A percentile compares a stretch with the other conserved stretches of the same genome.
These are phyloP conservation scores for Clunio marinus DNA, from an alignment of 2,888 invertebrate genomes.

Conservation along the genomic window DNA sequence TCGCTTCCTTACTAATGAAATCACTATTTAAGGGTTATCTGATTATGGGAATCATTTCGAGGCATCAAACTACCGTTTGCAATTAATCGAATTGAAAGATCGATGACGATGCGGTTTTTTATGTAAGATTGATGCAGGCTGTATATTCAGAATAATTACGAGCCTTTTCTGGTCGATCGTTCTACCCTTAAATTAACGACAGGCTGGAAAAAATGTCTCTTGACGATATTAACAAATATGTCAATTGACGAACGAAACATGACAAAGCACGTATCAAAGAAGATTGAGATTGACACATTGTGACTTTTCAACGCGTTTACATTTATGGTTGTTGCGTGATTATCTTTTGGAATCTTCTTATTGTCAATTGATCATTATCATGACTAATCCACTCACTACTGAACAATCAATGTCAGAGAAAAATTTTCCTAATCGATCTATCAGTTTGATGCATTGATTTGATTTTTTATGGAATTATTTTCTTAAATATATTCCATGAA, in stretches of 20 bases:
- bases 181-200: constrained; percentile 15
- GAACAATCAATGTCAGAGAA: no score
- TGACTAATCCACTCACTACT: no score
- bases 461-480: no score
- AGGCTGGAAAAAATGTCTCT: constrained; percentile 36
- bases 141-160: no score
- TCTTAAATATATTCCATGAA: no score
- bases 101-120: no score
- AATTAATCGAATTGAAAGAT: no score
- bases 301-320: constrained; percentile 14
- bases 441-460: no score
- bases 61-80: no score
- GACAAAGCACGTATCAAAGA: background rate
- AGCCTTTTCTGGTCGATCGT: no score
- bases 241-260: constrained; percentile 14
- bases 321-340: background rate
- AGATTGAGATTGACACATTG: constrained; percentile 31
- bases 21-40: constrained; percentile 27
- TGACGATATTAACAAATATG: constrained; percentile 36
- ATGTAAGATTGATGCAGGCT: no score
- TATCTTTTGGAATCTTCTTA: background rate
- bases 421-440: no score
- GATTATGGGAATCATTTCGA: constrained; percentile 31
- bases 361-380: background rate
- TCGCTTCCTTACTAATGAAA: constrained; percentile 26